Evolutionary conservation across 30 jellyfish, hydroid and myxozoan genomes (phyloP), one percentile per base, ranked within the genome.

Genomic region (Pseudorhiza aurosa): DNA sequence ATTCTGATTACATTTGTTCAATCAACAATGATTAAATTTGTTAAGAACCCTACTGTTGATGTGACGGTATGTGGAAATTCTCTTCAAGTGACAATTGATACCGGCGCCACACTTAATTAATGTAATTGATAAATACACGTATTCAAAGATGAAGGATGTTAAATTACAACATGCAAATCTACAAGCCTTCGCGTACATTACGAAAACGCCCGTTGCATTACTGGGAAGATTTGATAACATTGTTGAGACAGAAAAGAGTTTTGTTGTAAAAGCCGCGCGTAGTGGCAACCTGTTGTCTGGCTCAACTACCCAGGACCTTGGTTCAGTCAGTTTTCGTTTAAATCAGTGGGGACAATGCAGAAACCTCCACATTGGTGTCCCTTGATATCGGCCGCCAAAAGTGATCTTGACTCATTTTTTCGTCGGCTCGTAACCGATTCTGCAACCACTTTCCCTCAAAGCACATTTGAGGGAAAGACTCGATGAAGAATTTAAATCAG

Each of bases 101-200:
- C 79, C 21, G 87, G 87, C 47, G 74, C 87, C 37, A 55, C 75
- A n/a, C n/a, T n/a, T n/a, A 8, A 75, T 75, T 25, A 75, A 75
- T 36, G 78, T 75, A 33, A 57, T 75, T 18, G 67, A 75, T 57
- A 3, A 58, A 6, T 67, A 47, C 7, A 72, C 72, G 10, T 50
- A 28, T 49, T 40, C 74, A 3, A 6, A 26, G 2, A 6, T 72
- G 62, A 26, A 47, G 2, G 55, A 32, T 40, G 69, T 53, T 1
- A 56, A 75, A 22, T 27, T 75, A 45, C 77, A 25, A 29, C 45
- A 55, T 25, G 58, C 88, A 35, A 55, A 33, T 31, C 18, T 58
- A 47, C 42, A 75, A 27, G 78, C 78, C 4, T 59, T 46, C 44
- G 46, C 78, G 5, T 75, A 53, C 55, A 58, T 24, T 26, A 32